Evolutionary conservation across 2,888 invertebrate species (phyloP).

Genomic region (Cephonodes hylas): DNA sequence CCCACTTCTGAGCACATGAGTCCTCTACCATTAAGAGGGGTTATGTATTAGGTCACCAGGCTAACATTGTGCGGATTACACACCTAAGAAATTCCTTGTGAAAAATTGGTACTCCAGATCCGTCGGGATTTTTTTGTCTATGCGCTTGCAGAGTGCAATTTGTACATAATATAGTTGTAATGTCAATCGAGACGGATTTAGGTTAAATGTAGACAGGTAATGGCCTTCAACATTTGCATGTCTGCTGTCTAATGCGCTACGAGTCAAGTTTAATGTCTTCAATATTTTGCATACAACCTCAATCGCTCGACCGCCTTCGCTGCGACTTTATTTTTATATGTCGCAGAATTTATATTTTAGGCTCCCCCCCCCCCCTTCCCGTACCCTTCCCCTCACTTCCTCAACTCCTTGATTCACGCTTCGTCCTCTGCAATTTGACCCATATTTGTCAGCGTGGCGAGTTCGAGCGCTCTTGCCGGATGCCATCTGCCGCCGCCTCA

Average conservation of each 20-base stretch:
- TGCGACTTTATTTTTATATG: not conserved
- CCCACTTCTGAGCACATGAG: too few relatives aligned
- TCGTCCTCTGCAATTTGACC: conserved; percentile 13
- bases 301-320: not conserved
- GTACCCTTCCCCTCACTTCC: not conserved
- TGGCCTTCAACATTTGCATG: not conserved
- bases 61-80: too few relatives aligned
- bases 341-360: not conserved
- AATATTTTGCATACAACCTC: not conserved
- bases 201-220: not conserved
- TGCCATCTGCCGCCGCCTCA: not conserved
- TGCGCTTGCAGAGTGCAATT: not conserved
- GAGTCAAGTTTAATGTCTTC: not conserved
- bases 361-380: not conserved
- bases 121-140: not conserved
- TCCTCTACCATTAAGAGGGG: too few relatives aligned
- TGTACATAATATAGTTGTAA: not conserved
- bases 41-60: too few relatives aligned
- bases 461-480: not conserved
- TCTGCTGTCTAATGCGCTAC: not conserved
- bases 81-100: too few relatives aligned
- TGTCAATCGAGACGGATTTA: not conserved
- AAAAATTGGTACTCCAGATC: too few relatives aligned
- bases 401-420: not conserved
- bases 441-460: conserved; percentile 18